phyloP scores from a whole-genome alignment of 2,888 invertebrate species.

The Micoletzkya japonica region DNA sequence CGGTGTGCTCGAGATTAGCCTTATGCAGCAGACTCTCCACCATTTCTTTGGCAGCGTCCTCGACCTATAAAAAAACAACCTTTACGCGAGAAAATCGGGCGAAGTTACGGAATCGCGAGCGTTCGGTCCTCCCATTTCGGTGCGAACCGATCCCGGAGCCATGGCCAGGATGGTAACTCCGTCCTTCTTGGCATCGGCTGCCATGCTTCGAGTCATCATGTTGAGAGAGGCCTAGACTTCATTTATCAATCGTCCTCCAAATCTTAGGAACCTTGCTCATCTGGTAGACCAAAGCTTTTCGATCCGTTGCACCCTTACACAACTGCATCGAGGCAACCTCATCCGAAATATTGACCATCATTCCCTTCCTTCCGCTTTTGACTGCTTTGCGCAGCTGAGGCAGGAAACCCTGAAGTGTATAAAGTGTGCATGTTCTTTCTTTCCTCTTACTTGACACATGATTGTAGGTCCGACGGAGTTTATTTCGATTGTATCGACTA shows the following conservation, averaged over 20 bases:
- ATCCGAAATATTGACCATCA: slow-evolving; percentile 23
- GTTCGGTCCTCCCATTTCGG: slow-evolving; percentile 9
- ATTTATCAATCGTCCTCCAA: background rate
- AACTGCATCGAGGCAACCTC: slow-evolving; percentile 9
- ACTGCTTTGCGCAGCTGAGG: slow-evolving; percentile 22
- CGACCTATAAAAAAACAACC: slow-evolving; percentile 5
- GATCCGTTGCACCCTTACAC: slow-evolving; percentile 8
- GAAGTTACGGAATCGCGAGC: background rate
- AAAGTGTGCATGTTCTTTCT: background rate
- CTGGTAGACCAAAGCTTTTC: slow-evolving; percentile 20
- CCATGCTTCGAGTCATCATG: slow-evolving; percentile 22
- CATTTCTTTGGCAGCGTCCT: slow-evolving; percentile 14
- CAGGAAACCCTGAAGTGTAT: slow-evolving; percentile 8
- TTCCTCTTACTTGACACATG: background rate
- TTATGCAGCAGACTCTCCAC: slow-evolving; percentile 14
- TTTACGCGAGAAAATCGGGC: background rate
- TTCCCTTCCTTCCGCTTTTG: slow-evolving; percentile 2
- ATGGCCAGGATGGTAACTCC: background rate
- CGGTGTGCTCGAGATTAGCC: background rate
- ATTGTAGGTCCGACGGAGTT: slow-evolving; percentile 20
- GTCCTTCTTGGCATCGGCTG: slow-evolving; percentile 17
- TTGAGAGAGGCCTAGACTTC: slow-evolving; percentile 9
- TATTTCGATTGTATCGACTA: slow-evolving; percentile 18
- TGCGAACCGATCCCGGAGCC: slow-evolving; percentile 3
- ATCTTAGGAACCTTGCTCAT: slow-evolving; percentile 20